Evolutionary conservation across 2,797 vertebrate genomes (phyloP).

Genomic region (Chanos chanos): DNA sequence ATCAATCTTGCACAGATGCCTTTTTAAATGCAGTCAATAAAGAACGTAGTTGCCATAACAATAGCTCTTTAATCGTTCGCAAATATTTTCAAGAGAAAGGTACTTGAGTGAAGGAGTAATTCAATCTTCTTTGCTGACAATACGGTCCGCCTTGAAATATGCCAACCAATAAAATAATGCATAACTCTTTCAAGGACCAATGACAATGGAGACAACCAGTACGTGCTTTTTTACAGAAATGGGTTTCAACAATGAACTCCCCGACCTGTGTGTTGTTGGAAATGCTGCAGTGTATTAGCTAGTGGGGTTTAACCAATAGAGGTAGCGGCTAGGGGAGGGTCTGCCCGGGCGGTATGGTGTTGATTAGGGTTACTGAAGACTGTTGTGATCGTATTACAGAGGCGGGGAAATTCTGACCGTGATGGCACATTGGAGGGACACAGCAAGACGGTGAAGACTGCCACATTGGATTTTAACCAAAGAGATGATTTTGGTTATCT

Average conservation of each 20-base stretch:
- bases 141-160: constrained; percentile 7
- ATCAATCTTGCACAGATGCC: too few species aligned
- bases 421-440: constrained; percentile 27
- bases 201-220: background rate
- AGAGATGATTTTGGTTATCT: constrained; percentile 1
- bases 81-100: background rate
- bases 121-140: background rate
- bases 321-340: constrained; percentile 33
- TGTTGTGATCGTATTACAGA: constrained; percentile 46
- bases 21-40: too few species aligned
- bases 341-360: constrained; percentile 36
- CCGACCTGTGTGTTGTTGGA: constrained; percentile 35
- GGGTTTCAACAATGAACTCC: constrained; percentile 19
- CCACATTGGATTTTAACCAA: constrained; percentile 26
- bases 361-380: constrained; percentile 38
- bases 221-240: background rate
- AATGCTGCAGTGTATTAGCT: constrained; percentile 43
- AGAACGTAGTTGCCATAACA: background rate
- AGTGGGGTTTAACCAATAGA: constrained; percentile 26
- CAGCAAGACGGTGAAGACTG: constrained; percentile 18
- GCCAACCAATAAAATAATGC: constrained; percentile 14
- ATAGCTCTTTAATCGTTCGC: background rate
- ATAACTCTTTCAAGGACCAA: constrained; percentile 14
- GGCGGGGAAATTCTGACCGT: constrained; percentile 28
- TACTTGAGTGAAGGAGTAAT: background rate